Evolutionary conservation across 2,113 vertebrate genomes (phyloP).

Genomic region (Marcusenius ussheri): DNA sequence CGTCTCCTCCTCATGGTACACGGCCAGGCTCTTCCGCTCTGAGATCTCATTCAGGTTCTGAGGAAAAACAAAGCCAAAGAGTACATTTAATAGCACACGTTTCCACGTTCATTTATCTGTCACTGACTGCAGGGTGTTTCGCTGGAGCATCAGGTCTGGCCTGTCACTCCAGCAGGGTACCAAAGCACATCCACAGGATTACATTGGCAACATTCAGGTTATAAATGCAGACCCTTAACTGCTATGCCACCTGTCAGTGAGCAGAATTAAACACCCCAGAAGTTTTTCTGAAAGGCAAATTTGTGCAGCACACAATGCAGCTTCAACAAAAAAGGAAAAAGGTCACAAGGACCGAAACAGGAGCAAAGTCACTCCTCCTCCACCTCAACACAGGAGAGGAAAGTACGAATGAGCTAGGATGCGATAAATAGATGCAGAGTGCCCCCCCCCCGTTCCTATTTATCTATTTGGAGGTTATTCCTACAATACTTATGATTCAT

Average conservation of each 20-base stretch:
- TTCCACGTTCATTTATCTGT: not conserved
- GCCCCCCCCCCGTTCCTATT: not conserved
- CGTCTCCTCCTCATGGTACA: constrained; percentile 75
- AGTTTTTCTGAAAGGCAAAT: not conserved
- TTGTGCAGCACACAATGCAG: not conserved
- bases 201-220: not conserved
- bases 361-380: not conserved
- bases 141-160: not conserved
- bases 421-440: not conserved
- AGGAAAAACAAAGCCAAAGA: constrained; percentile 1
- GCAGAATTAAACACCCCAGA: not conserved
- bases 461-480: not conserved
- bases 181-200: not conserved
- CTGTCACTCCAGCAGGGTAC: not conserved
- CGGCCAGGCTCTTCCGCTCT: constrained; percentile 43
- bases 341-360: not conserved
- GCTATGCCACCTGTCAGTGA: not conserved
- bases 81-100: not conserved
- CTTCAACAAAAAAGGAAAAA: not conserved
- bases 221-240: not conserved
- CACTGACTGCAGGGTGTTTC: not conserved
- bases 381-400: not conserved
- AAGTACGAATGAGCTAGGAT: not conserved
- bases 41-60: constrained; percentile 66
- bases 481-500: not conserved